Conservation (phyloP, 1,140 invertebrate genomes). For the Drosophila suzukii region DNA sequence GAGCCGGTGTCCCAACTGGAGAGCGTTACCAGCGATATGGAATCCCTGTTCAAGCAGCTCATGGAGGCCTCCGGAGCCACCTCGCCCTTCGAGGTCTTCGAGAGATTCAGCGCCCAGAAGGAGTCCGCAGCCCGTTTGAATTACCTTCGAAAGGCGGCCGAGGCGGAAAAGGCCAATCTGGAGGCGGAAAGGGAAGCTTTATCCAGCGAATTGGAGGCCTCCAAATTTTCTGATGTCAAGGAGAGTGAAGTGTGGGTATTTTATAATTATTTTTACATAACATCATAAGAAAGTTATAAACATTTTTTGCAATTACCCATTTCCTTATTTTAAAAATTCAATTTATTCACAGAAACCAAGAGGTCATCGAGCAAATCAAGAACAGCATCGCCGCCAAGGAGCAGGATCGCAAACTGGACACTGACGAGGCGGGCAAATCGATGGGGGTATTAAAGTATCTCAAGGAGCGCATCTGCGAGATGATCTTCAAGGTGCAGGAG, state of each 20-base stretch:
- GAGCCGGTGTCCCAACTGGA: slow-evolving; percentile 79
- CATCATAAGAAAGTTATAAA: too few relatives aligned
- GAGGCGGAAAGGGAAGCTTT: slow-evolving; percentile 89
- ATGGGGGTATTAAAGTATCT: slow-evolving; percentile 85
- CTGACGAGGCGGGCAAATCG: slow-evolving; percentile 84
- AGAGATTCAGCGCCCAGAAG: slow-evolving; percentile 89
- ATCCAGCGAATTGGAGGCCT: slow-evolving; percentile 89
- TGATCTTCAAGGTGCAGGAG: slow-evolving; percentile 83
- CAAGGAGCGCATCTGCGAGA: slow-evolving; percentile 84
- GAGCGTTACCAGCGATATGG: slow-evolving; percentile 85
- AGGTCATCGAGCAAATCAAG: slow-evolving; percentile 87
- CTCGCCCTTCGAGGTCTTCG: slow-evolving; percentile 89
- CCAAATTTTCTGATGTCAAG: slow-evolving; percentile 91
- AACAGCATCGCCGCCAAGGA: slow-evolving; percentile 86
- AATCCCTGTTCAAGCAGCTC: slow-evolving; percentile 89
- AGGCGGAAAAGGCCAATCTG: slow-evolving; percentile 89
- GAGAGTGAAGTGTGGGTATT: slow-evolving; percentile 90
- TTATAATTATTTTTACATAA: not conserved
- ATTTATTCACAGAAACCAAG: slow-evolving; percentile 86
- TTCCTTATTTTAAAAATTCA: too few relatives aligned
- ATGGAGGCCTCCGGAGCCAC: slow-evolving; percentile 91
- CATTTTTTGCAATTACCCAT: too few relatives aligned
- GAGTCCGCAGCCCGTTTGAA: slow-evolving; percentile 88
- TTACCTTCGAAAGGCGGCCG: slow-evolving; percentile 88
- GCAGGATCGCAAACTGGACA: slow-evolving; percentile 84